Evolutionary conservation across 2,113 vertebrate genomes (phyloP), one percentile per base, ranked within the genome.

Genomic region (Brachyhypopomus occidentalis): DNA sequence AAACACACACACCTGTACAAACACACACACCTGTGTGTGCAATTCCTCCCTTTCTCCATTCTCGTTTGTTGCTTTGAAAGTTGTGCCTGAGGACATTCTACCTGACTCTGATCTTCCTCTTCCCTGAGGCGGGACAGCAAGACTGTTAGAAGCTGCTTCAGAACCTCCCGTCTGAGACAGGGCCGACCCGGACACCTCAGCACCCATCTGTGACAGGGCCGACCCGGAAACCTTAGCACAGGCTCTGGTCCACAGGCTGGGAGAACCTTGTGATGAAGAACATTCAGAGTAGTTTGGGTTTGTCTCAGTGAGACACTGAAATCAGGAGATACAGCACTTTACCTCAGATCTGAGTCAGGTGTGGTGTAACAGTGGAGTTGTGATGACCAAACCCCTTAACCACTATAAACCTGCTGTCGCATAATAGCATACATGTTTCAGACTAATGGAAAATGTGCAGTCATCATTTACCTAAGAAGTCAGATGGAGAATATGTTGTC

Each of bases 61-160:
- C 52, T 64, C 64, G 76, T 80, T 84, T 84, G 83, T 77, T 70
- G 71, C 64, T 76, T 36, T 84, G 48, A 75, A 80, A 84, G 77
- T 63, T 80, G 41, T 80, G 83, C 83, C 78, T 80, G 74, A 70
- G 78, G 83, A 72, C 75, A 72, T 52, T 63, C 58, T 19, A 25
- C 23, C 62, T 22, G 72, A 45, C 34, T 72, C 14, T 84, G 78
- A 84, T 84, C 63, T 59, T 82, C 34, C 56, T 71, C 56, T 27
- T 71, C 80, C 80, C 73, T 71, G 73, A 19, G 64, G 80, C 80
- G 55, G 41, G 58, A 81, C 72, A 66, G 41, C 41, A 73, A 62
- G 67, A 4, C 17, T 59, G 63, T 75, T 75, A 81, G 75, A 64
- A 82, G 80, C 73, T 82, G 73, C 70, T 77, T 71, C 66, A 70